Conservation (phyloP, 2,888 invertebrate genomes). For the Acanthosepion esculentum region DNA sequence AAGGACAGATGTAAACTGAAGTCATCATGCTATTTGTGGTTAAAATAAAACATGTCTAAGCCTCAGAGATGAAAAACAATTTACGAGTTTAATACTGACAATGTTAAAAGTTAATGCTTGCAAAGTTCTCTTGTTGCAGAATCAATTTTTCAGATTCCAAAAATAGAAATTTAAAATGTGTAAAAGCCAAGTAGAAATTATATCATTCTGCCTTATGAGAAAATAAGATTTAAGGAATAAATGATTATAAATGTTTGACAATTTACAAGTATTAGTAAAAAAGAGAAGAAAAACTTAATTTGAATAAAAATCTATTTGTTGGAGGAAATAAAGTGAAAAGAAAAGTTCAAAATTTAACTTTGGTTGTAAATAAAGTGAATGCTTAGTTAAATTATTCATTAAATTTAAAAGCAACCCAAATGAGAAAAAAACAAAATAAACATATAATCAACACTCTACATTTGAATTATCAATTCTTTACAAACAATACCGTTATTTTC, state of each 20-base stretch:
- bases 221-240: neutral
- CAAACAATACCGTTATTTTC: too few species aligned
- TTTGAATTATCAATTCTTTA: too few species aligned
- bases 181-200: neutral
- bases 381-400: neutral
- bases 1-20: too few species aligned
- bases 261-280: neutral
- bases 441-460: too few species aligned
- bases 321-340: neutral
- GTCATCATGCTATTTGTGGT: neutral
- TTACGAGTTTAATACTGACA: too few species aligned
- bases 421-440: neutral
- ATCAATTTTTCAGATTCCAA: neutral
- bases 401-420: neutral
- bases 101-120: neutral
- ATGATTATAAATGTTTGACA: neutral
- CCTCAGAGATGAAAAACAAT: neutral
- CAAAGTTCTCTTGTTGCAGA: neutral
- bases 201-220: neutral
- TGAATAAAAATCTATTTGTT: neutral
- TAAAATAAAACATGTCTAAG: neutral
- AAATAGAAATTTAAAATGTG: neutral
- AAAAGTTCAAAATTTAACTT: neutral
- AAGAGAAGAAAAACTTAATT: neutral
- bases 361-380: neutral